These are phyloP conservation scores for Dasyurus viverrinus DNA, from an alignment of 2,113 vertebrate genomes.

Conservation along the genomic window DNA sequence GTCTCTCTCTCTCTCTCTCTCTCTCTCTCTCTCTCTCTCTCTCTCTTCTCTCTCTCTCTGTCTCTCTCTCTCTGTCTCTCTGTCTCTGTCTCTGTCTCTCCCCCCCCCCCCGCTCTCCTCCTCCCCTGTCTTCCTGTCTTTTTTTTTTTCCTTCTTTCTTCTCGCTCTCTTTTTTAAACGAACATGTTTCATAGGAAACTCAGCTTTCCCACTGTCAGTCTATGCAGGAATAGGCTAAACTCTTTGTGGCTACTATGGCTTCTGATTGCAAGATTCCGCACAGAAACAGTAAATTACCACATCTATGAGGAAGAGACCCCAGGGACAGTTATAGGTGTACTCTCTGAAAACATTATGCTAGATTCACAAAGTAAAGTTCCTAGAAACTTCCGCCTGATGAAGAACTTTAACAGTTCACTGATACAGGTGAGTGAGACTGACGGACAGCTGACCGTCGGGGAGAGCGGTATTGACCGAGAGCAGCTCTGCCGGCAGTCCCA, in stretches of 20 bases:
- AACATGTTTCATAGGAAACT: neutral
- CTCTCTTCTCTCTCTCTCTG: fast-evolving
- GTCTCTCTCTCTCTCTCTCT: too few relatives aligned
- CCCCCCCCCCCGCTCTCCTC: too few relatives aligned
- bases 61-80: too few relatives aligned
- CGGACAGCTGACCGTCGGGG: slow-evolving; percentile 87
- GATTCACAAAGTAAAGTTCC: slow-evolving; percentile 74
- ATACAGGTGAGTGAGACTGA: slow-evolving; percentile 83
- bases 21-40: neutral
- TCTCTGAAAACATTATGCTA: slow-evolving; percentile 80
- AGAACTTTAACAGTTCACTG: slow-evolving; percentile 87
- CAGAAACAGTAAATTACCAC: slow-evolving; percentile 81
- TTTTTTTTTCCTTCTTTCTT: too few relatives aligned
- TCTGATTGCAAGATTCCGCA: slow-evolving; percentile 17
- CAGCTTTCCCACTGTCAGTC: neutral
- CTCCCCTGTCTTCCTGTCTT: fast-evolving
- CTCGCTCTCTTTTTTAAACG: neutral
- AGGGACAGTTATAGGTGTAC: slow-evolving; percentile 80
- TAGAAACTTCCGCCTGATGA: slow-evolving; percentile 82
- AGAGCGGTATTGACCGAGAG: slow-evolving; percentile 88
- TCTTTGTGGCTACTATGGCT: slow-evolving; percentile 29
- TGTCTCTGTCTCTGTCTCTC: too few relatives aligned
- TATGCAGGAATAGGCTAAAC: neutral
- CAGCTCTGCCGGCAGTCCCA: slow-evolving; percentile 86
- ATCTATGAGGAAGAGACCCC: slow-evolving; percentile 81